These are phyloP conservation scores for Hemibagrus guttatus DNA, from an alignment of 2,797 vertebrate species.

Conservation along the genomic window DNA sequence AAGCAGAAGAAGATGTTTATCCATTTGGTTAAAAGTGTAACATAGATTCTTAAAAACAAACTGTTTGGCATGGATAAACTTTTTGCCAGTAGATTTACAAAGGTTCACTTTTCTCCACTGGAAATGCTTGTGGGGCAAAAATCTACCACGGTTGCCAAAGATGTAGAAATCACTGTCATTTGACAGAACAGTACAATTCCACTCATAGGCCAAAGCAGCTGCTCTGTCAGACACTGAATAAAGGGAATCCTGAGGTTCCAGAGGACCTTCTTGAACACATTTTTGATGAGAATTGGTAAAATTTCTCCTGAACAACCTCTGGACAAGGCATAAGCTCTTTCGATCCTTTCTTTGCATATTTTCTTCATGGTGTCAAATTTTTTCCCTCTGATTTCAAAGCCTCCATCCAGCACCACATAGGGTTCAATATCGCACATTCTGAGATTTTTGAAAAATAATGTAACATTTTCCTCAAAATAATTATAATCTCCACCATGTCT, in stretches of 20 bases:
- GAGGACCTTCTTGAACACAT: slow-evolving; percentile 80
- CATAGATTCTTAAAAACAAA: slow-evolving; percentile 74
- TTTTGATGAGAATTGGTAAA: slow-evolving; percentile 71
- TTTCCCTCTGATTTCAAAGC: slow-evolving; percentile 70
- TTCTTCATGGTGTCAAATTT: slow-evolving; percentile 69
- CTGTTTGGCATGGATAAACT: slow-evolving; percentile 71
- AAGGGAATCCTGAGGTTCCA: slow-evolving; percentile 70
- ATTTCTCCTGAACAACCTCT: slow-evolving; percentile 41
- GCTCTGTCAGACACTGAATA: slow-evolving; percentile 80
- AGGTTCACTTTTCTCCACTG: slow-evolving; percentile 68
- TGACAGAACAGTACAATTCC: slow-evolving; percentile 83
- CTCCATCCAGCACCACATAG: slow-evolving; percentile 82
- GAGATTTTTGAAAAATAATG: slow-evolving; percentile 74
- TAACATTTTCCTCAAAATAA: slow-evolving; percentile 63
- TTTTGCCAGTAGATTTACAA: slow-evolving; percentile 5
- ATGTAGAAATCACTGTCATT: slow-evolving; percentile 85
- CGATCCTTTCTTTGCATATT: slow-evolving; percentile 62
- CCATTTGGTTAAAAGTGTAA: slow-evolving; percentile 63
- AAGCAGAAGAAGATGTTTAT: slow-evolving; percentile 65
- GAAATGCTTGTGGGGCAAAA: slow-evolving; percentile 76
- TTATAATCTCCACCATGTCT: slow-evolving; percentile 82
- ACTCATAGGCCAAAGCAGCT: slow-evolving; percentile 77
- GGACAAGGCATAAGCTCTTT: slow-evolving; percentile 63
- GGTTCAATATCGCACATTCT: slow-evolving; percentile 71
- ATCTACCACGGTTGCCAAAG: slow-evolving; percentile 76